Conservation (phyloP, 2,113 vertebrate genomes). For the Nanorana parkeri region DNA sequence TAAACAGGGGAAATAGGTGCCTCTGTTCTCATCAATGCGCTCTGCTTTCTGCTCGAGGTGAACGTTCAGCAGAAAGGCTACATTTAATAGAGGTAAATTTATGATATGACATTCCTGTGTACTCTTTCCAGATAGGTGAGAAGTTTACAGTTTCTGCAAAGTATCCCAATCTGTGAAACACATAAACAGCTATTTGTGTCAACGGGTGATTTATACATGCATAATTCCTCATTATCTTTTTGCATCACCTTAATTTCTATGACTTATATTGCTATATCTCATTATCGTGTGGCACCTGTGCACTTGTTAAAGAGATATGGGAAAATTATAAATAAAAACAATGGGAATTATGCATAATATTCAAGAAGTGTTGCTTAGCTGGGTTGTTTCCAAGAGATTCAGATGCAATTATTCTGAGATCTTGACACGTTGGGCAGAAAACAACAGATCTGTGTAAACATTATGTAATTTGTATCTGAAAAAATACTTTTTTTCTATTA, state of each 20-base stretch:
- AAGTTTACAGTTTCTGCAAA: conserved; percentile 30
- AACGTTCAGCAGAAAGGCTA: neutral
- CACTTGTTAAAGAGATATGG: conserved; percentile 51
- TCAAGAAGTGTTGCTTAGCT: neutral
- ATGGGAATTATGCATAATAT: conserved; percentile 43
- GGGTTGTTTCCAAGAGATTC: conserved; percentile 32
- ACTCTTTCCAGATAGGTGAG: conserved; percentile 21
- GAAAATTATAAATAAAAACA: conserved; percentile 43
- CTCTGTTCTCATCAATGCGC: neutral
- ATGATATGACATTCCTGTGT: conserved; percentile 1
- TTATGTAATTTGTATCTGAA: neutral
- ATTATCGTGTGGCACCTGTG: conserved; percentile 49
- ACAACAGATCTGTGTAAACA: neutral
- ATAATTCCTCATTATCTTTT: conserved; percentile 54
- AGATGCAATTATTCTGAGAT: conserved; percentile 33
- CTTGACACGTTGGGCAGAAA: conserved; percentile 15
- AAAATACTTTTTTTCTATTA: too few species aligned
- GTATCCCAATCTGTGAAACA: conserved; percentile 30
- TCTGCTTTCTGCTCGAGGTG: neutral
- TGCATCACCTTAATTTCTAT: conserved; percentile 47
- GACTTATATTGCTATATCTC: conserved; percentile 46
- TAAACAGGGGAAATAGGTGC: neutral
- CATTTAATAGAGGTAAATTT: conserved; percentile 10
- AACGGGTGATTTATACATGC: conserved; percentile 39
- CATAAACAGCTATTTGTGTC: conserved; percentile 53